Evolutionary conservation across 2,113 vertebrate genomes (phyloP).

Genomic region (Tenebrosternarchus preto): DNA sequence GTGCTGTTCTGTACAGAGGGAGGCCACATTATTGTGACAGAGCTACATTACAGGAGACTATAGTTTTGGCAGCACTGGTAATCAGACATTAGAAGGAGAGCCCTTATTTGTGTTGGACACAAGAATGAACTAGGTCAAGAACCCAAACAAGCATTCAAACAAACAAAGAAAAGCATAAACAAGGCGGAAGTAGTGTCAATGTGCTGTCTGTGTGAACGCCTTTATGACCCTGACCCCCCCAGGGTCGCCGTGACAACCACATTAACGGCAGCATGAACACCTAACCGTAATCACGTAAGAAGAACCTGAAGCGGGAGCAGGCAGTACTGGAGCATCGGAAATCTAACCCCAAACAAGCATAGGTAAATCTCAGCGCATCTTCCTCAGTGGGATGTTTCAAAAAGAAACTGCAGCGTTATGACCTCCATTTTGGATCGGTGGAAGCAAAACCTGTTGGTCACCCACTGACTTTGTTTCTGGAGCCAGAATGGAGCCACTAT

Average conservation of each 20-base stretch:
- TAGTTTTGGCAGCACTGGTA: conserved; percentile 72
- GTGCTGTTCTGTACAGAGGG: conserved; percentile 73
- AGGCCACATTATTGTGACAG: conserved; percentile 65
- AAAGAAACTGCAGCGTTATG: conserved; percentile 53
- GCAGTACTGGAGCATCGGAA: conserved; percentile 18
- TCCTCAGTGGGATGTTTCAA: too few relatives aligned
- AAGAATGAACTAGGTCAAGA: neutral
- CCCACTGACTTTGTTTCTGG: conserved; percentile 41
- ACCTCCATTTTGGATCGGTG: conserved; percentile 66
- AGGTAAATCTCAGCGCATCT: conserved; percentile 31
- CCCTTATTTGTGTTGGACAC: conserved; percentile 66
- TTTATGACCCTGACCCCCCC: neutral
- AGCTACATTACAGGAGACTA: conserved; percentile 73
- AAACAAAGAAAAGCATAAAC: neutral
- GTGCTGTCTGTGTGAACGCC: neutral
- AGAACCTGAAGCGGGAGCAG: neutral
- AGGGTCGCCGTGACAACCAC: neutral
- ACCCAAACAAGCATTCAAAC: conserved; percentile 24
- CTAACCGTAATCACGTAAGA: neutral
- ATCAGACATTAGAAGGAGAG: conserved; percentile 68
- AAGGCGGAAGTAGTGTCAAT: neutral
- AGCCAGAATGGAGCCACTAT: conserved; percentile 59
- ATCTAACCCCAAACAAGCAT: conserved; percentile 61
- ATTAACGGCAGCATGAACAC: neutral
- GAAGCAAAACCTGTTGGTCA: conserved; percentile 57